Evolutionary conservation across 1,140 invertebrate genomes (phyloP), one percentile per base, ranked within the genome.

Genomic region (Eubasilissa regina): DNA sequence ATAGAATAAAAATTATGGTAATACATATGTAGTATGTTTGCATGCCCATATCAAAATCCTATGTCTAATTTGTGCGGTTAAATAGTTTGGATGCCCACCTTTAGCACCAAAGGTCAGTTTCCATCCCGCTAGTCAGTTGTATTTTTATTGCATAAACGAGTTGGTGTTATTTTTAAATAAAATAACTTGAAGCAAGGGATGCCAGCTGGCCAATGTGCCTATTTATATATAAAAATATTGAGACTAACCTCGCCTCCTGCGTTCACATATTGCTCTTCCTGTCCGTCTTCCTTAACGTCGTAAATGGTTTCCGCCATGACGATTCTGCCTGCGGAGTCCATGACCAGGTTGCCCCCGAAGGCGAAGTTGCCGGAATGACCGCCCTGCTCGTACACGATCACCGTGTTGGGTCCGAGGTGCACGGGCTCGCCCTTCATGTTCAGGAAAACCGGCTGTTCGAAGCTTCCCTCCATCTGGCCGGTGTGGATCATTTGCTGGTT

Each of bases 281-380:
- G 87, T 0, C 87, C 87, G 62, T 88, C 88, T 7, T 87, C 87
- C 81, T 89, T 89, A 10, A 89, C 88, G 75, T 89, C 87, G 77
- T 89, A 89, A 35, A 89, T 88, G 0, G 87, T 87, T 60, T 89
- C 88, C 0, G 88, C 86, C 87, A 89, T 89, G 0, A 89, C 87
- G 21, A 89, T 88, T 6, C 89, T 80, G 6, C 89, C 87, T 0
- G 87, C 85, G 0, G 85, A 85, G 62, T 89, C 89, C 86, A 89
- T 87, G 1, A 88, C 86, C 86, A 88, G 87, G 85, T 88, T 89
- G 0, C 87, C 87, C 9, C 87, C 87, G 75, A 89, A 89, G 0
- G 87, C 85, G 77, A 88, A 88, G 80, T 89, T 89, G n/a, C 75
- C 78, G 12, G 80, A 76, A 21, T 75, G 62, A 11, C 44, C 56